Evolutionary conservation across 2,113 vertebrate species (phyloP), one percentile per base, ranked within the genome.

Genomic region (Aramus guarauna): DNA sequence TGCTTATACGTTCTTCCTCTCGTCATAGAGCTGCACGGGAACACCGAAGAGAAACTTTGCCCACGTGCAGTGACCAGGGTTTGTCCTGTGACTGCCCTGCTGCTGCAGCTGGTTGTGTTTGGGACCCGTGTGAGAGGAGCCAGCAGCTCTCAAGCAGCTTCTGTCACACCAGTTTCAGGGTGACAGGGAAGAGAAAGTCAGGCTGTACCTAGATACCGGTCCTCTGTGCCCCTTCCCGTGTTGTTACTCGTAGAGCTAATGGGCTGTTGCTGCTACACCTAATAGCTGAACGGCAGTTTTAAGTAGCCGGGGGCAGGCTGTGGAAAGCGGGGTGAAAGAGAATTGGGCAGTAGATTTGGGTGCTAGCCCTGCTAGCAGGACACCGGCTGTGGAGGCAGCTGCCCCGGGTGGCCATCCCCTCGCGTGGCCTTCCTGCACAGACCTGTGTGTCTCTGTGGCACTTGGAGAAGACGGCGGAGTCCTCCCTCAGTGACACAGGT

Each of bases 21-120:
- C 73, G 32, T 23, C 22, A 9, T 16, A 24, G 16, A 55, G 9
- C 39, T 64, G 5, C 36, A 55, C 43, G 32, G 43, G 41, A 82
- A 12, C 27, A 39, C 11, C 0, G 2, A 52, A 41, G 50, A 45
- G 71, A 48, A 75, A 13, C 19, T 20, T 8, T 64, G 7, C 30
- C 17, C 2, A 1, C 1, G 0, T 26, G 17, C 36, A 4, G 11
- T 30, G 56, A 12, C 36, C 3, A 2, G 6, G 6, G 6, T 12
- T 83, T 52, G 15, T 52, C 34, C 39, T 30, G 27, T 66, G 50
- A 16, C 18, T 52, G 27, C 32, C 5, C 2, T 4, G 2, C 23
- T 75, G 23, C 8, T 3, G 5, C 29, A 53, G 59, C 41, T 32
- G 27, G 14, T 75, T 77, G 45, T 47, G 6, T 50, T 58, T 47